These are phyloP conservation scores for Noctua pronuba DNA, from an alignment of 2,888 invertebrate species.

Conservation along the genomic window DNA sequence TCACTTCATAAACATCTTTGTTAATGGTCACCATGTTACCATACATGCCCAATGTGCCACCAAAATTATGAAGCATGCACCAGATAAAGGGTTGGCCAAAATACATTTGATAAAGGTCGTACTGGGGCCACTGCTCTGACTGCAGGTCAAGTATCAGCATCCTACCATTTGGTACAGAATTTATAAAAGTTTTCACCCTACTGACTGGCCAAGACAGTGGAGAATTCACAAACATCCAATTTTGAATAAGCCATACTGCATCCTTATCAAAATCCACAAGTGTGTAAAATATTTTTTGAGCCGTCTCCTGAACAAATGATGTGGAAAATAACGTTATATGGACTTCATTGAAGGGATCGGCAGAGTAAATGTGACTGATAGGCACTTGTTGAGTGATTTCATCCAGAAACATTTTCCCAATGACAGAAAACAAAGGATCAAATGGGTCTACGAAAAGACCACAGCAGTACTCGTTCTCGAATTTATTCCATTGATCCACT, in stretches of 20 bases:
- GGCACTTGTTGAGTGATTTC: constrained; percentile 91
- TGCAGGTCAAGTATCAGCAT: constrained; percentile 97
- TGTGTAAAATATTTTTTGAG: constrained; percentile 92
- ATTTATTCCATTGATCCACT: constrained; percentile 94
- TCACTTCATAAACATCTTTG: constrained; percentile 91
- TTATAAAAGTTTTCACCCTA: constrained; percentile 92
- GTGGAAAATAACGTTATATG: constrained; percentile 90
- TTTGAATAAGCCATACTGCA: constrained; percentile 96
- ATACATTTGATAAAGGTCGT: constrained; percentile 90
- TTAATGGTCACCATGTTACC: constrained; percentile 95
- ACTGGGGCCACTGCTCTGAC: constrained; percentile 95
- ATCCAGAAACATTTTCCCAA: constrained; percentile 93
- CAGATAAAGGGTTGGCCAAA: constrained; percentile 98
- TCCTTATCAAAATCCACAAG: constrained; percentile 93
- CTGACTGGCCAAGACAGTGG: constrained; percentile 92
- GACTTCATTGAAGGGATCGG: constrained; percentile 98
- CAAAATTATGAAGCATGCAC: constrained; percentile 99
- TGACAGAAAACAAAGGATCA: constrained; percentile 93
- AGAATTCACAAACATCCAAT: constrained; percentile 95
- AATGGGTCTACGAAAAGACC: constrained; percentile 94
- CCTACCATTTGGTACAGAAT: constrained; percentile 94
- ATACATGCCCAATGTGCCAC: constrained; percentile 97
- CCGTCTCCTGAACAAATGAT: constrained; percentile 91
- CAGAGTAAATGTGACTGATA: constrained; percentile 94
- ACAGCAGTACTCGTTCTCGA: constrained; percentile 94